Base-by-base conservation (phyloP, 92 coral and sea anemone genomes). In the Epizoanthus rinbou region DNA sequence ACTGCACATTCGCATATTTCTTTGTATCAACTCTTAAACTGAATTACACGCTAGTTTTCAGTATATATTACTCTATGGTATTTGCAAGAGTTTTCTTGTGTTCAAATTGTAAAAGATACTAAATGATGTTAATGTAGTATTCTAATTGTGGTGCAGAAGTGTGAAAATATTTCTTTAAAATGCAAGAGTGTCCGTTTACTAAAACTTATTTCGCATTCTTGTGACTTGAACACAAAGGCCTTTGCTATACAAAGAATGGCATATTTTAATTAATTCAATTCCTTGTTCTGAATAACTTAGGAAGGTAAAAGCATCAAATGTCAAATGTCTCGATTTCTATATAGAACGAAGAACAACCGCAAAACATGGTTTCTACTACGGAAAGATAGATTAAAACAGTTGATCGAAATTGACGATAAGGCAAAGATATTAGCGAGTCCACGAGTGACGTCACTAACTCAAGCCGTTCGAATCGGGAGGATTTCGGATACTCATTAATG, bases 151-250 rank as follows among this genome's bases (percentile, higher is more conserved):
- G 71, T 71, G 10, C 13, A 69, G 35, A 71, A 5, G 22, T 41
- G 71, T 60, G 70, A 78, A 35, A 39, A 62, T 52, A 78, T 59
- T 19, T 76, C 57, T 62, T 76, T 60, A 37, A 62, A 78, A 31
- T 56, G 22, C 15, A 50, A 78, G 63, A 60, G 3, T 24, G 4
- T 6, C 52, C 54, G 54, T 10, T 35, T 75, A 37, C 39, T 19
- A 58, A 58, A 57, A 75, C 47, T 76, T 28, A 31, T 76, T 62
- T 62, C 69, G 53, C 82, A 62, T 78, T 78, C 82, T 78, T 78
- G 71, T 43, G 71, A 78, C 21, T 19, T 22, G 57, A 78, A 60
- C 70, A 62, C 82, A 78, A 78, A 78, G 50, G 39, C 59, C 66
- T 58, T 28, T 56, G 63, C 80, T 23, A 25, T 43, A 74, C 80